Percentiles rank a stretch among this genome's conserved stretches.
Conservation (phyloP, 2,888 invertebrate species). For the Asteroscopus sphinx region DNA sequence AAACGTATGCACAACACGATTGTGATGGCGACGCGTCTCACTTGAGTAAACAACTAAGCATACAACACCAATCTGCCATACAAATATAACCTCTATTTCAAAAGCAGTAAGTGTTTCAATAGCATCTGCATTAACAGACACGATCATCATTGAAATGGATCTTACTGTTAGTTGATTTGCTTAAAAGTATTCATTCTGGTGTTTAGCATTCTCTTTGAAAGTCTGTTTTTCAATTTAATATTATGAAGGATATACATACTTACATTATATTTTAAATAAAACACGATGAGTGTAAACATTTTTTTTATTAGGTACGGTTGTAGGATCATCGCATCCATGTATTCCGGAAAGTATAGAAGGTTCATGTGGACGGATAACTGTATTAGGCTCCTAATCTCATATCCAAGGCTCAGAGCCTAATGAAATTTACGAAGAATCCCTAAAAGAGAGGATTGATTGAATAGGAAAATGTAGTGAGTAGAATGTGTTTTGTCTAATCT, state of each 20-base stretch:
- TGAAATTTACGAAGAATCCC: background rate
- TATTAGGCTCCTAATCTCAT: background rate
- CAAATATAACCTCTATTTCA: slow-evolving; percentile 25
- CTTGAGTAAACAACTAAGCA: slow-evolving; percentile 49
- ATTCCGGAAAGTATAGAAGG: background rate
- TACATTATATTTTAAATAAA: too few relatives aligned
- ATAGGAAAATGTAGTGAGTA: background rate
- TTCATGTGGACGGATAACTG: background rate
- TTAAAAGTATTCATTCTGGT: slow-evolving; percentile 31
- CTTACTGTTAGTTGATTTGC: slow-evolving; percentile 36
- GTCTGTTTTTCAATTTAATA: slow-evolving; percentile 11
- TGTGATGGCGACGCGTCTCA: slow-evolving; percentile 43
- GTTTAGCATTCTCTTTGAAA: slow-evolving; percentile 17
- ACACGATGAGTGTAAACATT: background rate
- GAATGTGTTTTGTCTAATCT: too few relatives aligned
- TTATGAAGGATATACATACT: slow-evolving; percentile 12
- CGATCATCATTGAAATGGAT: slow-evolving; percentile 18
- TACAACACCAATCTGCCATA: slow-evolving; percentile 6
- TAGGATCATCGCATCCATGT: background rate
- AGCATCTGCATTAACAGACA: slow-evolving; percentile 18
- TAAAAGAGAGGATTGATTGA: background rate
- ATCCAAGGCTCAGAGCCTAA: background rate
- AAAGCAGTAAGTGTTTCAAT: background rate
- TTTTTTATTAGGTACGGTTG: background rate
- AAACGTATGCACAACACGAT: slow-evolving; percentile 40